These are phyloP conservation scores for Brachypodius melanocephalos DNA, from an alignment of 2,113 vertebrate genomes.

Conservation along the genomic window DNA sequence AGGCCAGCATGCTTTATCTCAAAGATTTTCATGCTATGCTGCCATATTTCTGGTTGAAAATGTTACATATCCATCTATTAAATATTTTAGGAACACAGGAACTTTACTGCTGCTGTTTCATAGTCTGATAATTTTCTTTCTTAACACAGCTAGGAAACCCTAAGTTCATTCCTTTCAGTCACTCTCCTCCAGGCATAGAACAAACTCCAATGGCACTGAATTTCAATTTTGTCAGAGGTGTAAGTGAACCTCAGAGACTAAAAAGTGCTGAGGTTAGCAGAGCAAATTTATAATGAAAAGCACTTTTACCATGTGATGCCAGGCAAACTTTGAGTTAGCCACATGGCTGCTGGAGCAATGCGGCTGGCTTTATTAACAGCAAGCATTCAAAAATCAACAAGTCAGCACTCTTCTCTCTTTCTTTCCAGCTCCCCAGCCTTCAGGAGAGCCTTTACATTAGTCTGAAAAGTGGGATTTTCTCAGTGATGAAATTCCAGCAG, in stretches of 20 bases:
- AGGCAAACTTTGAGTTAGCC: background rate
- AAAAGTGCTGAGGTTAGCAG: conserved; percentile 21
- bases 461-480: background rate
- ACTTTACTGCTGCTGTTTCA: background rate
- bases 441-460: background rate
- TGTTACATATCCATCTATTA: background rate
- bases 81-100: background rate
- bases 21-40: background rate
- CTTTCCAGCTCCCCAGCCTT: background rate
- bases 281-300: conserved; percentile 25
- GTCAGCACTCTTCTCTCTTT: background rate
- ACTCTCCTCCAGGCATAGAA: background rate
- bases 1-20: background rate
- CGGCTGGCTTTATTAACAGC: background rate
- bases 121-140: background rate
- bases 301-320: background rate
- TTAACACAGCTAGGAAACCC: background rate
- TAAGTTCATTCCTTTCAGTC: background rate
- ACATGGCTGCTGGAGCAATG: background rate
- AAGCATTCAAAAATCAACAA: background rate
- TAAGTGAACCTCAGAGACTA: background rate
- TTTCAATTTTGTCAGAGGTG: background rate
- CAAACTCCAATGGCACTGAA: background rate
- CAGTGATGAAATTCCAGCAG: background rate
- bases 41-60: background rate